Evolutionary conservation across 1,140 invertebrate genomes (phyloP), one percentile per base, ranked within the genome.

Genomic region (Mamestra configurata): DNA sequence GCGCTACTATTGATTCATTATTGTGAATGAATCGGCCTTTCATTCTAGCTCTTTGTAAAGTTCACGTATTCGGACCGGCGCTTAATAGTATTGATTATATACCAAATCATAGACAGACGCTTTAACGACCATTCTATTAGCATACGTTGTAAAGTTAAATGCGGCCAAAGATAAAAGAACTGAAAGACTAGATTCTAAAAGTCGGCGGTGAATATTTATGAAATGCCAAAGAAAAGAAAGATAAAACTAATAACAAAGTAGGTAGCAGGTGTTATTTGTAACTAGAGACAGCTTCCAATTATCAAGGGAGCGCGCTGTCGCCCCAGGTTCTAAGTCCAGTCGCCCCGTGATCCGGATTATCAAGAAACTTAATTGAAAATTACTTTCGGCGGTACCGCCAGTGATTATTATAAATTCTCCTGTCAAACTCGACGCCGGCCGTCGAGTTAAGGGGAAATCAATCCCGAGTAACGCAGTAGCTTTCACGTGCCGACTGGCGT

Each of bases 21-120:
- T 90, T 87, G 92, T 91, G 87, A 92, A 94, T 94, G 92, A 94
- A 93, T 93, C 87, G 88, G 86, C 80, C 87, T 90, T 93, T 94
- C 88, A 90, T 92, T 87, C 80, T 79, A 55, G 59, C 55, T 73
- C 75, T 53, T 61, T 66, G 46, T 31, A 55, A 51, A 77, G 61
- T 77, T 66, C 49, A 40, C 20, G 18, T 53, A 77, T 77, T 77
- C 61, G 31, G 80, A 85, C 82, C 75, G 66, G 64, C 68, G 68
- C 72, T 78, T 86, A 87, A 88, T 88, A 82, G 82, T 83, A 73
- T 82, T 82, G 79, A 85, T 88, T 86, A 85, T 84, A 72, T 22
- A 61, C 79, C 76, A 88, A 86, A 84, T 86, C 82, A 79, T 71
- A 77, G 82, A 78, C 82, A 82, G 84, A 85, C 49, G 53, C 61